Conservation (phyloP, 2,797 vertebrate genomes). For the Glossophaga mutica region DNA sequence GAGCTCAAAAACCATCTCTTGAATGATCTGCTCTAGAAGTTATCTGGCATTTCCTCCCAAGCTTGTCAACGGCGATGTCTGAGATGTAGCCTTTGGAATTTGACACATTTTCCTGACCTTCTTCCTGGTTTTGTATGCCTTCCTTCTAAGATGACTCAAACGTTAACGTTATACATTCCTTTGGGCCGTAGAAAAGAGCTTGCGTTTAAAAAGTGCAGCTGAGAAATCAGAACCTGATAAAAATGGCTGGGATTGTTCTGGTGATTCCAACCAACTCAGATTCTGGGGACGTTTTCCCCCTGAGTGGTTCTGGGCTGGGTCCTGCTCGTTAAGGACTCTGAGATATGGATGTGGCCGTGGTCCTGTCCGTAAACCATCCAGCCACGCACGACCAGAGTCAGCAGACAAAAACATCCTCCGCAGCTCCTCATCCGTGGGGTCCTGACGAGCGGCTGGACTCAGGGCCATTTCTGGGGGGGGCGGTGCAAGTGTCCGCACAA, state of each 20-base stretch:
- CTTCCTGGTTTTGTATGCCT: neutral
- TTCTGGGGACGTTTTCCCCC: neutral
- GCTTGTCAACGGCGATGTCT: neutral
- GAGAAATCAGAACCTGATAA: neutral
- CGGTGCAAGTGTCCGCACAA: neutral
- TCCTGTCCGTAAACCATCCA: conserved; percentile 32
- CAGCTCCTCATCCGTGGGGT: neutral
- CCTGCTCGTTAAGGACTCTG: neutral
- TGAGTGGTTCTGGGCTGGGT: neutral
- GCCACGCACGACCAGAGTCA: conserved; percentile 7
- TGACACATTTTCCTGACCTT: neutral
- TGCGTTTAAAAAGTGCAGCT: neutral
- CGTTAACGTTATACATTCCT: neutral
- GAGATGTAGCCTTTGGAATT: neutral
- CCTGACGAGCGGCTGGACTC: neutral
- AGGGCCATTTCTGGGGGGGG: neutral
- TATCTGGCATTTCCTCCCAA: neutral
- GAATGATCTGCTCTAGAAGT: neutral
- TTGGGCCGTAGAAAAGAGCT: neutral
- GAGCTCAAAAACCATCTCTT: neutral
- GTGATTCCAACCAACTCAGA: neutral
- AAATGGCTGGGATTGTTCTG: neutral
- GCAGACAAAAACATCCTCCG: conserved; percentile 7
- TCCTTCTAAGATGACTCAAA: neutral
- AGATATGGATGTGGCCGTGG: neutral